Evolutionary conservation across 1,140 invertebrate species (phyloP).

Genomic region (Drosophila athabasca): DNA sequence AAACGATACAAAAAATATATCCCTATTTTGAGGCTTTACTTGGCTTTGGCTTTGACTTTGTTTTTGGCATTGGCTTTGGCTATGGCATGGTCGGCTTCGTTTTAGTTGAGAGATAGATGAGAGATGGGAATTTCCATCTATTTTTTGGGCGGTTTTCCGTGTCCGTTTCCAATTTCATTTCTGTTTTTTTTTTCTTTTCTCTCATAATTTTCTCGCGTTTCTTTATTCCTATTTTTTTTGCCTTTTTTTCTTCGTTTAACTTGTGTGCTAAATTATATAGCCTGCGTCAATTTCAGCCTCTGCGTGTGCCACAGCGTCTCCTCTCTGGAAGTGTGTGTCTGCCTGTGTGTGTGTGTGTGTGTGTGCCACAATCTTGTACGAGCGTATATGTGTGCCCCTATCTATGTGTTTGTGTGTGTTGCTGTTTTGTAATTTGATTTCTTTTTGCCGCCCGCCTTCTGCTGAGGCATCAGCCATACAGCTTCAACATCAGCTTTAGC

Average conservation of each 20-base stretch:
- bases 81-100: too few species aligned
- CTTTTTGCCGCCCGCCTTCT: constrained; percentile 76
- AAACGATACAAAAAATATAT: too few species aligned
- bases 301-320: constrained; percentile 41
- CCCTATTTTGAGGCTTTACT: too few species aligned
- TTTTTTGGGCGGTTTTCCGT: too few species aligned
- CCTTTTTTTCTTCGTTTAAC: constrained; percentile 57
- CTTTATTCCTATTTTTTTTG: constrained; percentile 22
- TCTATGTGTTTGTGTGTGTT: constrained; percentile 46
- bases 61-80: too few species aligned
- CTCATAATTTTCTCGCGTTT: neutral
- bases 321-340: neutral
- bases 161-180: constrained; percentile 7
- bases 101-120: too few species aligned
- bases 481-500: constrained; percentile 24
- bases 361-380: constrained; percentile 16
- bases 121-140: too few species aligned
- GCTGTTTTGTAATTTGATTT: constrained; percentile 82
- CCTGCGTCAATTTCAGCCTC: constrained; percentile 60
- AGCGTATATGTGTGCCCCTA: constrained; percentile 16
- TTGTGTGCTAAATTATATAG: constrained; percentile 77
- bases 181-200: too few species aligned
- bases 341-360: constrained; percentile 23
- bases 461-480: constrained; percentile 51
- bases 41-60: too few species aligned